phyloP scores from a whole-genome alignment of 2,888 invertebrate genomes.

The Eupithecia insigniata region DNA sequence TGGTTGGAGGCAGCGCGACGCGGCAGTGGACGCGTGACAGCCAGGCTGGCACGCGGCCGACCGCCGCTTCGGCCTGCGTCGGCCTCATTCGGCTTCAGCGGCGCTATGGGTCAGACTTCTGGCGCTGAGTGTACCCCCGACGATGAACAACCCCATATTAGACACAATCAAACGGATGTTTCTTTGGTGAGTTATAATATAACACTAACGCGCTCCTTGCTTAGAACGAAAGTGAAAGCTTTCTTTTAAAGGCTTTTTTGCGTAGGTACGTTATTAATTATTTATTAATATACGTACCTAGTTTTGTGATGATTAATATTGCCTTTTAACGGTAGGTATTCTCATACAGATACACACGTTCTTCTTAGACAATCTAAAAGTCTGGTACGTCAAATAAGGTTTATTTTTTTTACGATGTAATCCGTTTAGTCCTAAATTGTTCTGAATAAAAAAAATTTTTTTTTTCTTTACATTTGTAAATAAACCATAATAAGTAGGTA shows the following conservation, averaged over 20 bases:
- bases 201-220: constrained; percentile 19
- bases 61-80: constrained; percentile 61
- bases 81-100: constrained; percentile 45
- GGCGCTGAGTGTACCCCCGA: constrained; percentile 82
- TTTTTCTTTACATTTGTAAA: too few species aligned
- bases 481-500: too few species aligned
- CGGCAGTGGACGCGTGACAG: constrained; percentile 77
- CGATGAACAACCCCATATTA: constrained; percentile 82
- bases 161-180: constrained; percentile 77
- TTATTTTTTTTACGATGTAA: too few species aligned
- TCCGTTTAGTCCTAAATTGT: too few species aligned
- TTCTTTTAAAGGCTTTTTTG: neutral
- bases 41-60: constrained; percentile 80
- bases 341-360: neutral
- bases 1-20: constrained; percentile 37
- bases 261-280: too few species aligned
- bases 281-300: too few species aligned
- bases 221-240: neutral
- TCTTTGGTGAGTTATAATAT: constrained; percentile 79
- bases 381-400: too few species aligned
- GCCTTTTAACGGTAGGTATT: neutral
- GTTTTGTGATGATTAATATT: too few species aligned
- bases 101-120: constrained; percentile 81
- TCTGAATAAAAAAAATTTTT: too few species aligned
- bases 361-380: too few species aligned